Evolutionary conservation across 1,140 invertebrate species (phyloP).

Genomic region (Archegozetes longisetosus): DNA sequence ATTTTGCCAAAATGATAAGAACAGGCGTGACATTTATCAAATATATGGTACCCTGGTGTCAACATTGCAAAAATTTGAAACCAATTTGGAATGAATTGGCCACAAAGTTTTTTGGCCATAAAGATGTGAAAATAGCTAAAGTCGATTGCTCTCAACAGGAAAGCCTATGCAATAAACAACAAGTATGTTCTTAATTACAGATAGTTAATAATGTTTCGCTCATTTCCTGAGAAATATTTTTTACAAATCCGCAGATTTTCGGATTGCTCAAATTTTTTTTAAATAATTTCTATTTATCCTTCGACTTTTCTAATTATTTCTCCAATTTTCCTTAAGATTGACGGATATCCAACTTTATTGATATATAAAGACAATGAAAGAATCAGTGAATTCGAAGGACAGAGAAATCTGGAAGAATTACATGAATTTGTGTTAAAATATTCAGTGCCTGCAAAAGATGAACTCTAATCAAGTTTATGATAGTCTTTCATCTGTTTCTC

Average conservation of each 20-base stretch:
- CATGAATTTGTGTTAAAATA: constrained; percentile 43
- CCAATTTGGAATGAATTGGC: constrained; percentile 42
- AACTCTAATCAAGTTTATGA: constrained; percentile 40
- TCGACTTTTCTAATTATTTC: background rate
- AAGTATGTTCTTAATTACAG: too few relatives aligned
- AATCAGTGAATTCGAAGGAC: constrained; percentile 51
- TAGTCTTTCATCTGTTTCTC: too few relatives aligned
- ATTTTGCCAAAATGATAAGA: constrained; percentile 51
- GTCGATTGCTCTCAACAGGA: constrained; percentile 47
- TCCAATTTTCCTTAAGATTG: constrained; percentile 31
- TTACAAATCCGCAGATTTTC: constrained; percentile 67
- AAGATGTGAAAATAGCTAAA: constrained; percentile 80
- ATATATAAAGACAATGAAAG: constrained; percentile 48
- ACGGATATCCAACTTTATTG: constrained; percentile 48
- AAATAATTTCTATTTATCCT: constrained; percentile 43
- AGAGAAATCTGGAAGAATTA: constrained; percentile 56
- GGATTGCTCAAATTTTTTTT: constrained; percentile 72
- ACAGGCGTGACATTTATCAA: constrained; percentile 55
- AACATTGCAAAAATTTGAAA: constrained; percentile 64
- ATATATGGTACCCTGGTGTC: constrained; percentile 65
- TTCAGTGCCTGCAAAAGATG: constrained; percentile 34
- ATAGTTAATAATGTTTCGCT: too few relatives aligned
- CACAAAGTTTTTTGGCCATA: constrained; percentile 57
- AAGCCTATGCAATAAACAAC: constrained; percentile 43
- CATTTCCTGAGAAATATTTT: too few relatives aligned